These are phyloP conservation scores for Nasonia oneida DNA, from an alignment of 2,888 invertebrate species.

Conservation along the genomic window DNA sequence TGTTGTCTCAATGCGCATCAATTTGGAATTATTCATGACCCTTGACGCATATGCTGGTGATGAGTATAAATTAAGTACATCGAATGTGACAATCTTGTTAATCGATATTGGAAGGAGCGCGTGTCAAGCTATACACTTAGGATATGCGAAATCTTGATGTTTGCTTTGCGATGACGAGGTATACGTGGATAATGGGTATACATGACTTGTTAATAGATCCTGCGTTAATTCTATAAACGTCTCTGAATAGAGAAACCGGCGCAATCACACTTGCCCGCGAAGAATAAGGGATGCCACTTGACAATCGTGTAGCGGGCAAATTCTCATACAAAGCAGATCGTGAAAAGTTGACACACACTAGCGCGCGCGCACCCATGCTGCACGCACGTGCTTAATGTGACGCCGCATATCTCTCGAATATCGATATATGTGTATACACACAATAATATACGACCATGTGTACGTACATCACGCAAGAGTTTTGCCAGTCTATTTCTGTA, in stretches of 20 bases:
- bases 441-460: neutral
- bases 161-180: neutral
- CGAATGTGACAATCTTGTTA: neutral
- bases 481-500: neutral
- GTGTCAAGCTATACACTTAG: neutral
- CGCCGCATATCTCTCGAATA: neutral
- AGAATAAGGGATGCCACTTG: neutral
- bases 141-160: slow-evolving; percentile 19
- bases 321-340: neutral
- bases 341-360: neutral
- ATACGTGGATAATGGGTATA: neutral
- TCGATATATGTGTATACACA: neutral
- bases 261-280: slow-evolving; percentile 7
- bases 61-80: neutral
- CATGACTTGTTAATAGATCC: too few species aligned
- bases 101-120: neutral
- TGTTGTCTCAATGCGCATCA: neutral
- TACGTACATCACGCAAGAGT: neutral
- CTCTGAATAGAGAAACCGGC: slow-evolving; percentile 45
- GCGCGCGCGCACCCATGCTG: neutral
- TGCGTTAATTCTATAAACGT: slow-evolving; percentile 44
- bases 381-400: neutral
- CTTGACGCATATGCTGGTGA: neutral
- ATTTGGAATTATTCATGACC: slow-evolving; percentile 42
- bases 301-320: neutral